Conservation (phyloP, 2,888 invertebrate genomes). For the Anticlea derivata region DNA sequence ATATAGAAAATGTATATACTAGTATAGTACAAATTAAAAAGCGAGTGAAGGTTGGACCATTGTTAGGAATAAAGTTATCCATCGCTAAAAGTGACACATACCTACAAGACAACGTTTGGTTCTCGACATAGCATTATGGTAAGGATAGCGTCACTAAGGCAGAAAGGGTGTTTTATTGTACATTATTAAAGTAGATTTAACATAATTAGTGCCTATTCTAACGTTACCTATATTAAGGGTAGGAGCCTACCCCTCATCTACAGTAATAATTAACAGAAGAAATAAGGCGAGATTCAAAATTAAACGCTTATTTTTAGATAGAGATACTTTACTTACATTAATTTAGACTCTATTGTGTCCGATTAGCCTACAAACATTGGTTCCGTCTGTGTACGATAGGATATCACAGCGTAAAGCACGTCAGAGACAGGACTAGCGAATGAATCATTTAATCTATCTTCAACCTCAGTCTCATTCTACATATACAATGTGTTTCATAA, state of each 20-base stretch:
- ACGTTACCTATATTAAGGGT: not conserved
- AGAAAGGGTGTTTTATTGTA: slow-evolving; percentile 81
- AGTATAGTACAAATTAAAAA: slow-evolving; percentile 82
- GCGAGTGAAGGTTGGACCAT: slow-evolving; percentile 83
- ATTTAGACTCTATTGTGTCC: slow-evolving; percentile 60
- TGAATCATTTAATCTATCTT: not conserved
- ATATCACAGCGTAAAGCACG: slow-evolving; percentile 49
- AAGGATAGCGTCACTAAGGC: slow-evolving; percentile 81
- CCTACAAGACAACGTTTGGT: slow-evolving; percentile 74
- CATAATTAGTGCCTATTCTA: slow-evolving; percentile 60
- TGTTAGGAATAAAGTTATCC: slow-evolving; percentile 81
- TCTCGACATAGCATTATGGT: slow-evolving; percentile 70
- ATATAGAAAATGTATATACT: slow-evolving; percentile 78
- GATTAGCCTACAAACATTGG: slow-evolving; percentile 72
- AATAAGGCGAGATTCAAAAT: slow-evolving; percentile 60
- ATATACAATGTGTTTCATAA: no score
- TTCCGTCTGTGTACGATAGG: slow-evolving; percentile 60
- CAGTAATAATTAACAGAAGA: slow-evolving; percentile 46
- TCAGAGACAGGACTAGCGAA: slow-evolving; percentile 25
- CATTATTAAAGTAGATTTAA: slow-evolving; percentile 55
- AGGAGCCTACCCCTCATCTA: not conserved
- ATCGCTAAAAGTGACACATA: slow-evolving; percentile 75
- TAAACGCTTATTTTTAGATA: slow-evolving; percentile 53
- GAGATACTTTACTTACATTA: slow-evolving; percentile 57
- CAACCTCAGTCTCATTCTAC: slow-evolving; percentile 22